phyloP scores from a whole-genome alignment of 2,888 invertebrate genomes.

The Scaptomyza tumidula region DNA sequence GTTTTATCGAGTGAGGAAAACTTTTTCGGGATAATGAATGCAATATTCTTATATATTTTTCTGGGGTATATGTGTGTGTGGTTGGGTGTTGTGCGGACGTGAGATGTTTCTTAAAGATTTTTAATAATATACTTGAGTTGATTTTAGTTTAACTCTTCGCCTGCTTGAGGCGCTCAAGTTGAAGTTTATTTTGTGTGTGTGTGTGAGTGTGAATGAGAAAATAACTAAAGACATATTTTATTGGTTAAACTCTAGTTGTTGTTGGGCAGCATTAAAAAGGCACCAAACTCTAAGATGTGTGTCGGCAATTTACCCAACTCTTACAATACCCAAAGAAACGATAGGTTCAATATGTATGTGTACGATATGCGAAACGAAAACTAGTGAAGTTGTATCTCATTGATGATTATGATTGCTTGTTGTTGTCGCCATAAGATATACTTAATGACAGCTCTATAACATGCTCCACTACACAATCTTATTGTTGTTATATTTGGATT shows the following conservation, averaged over 20 bases:
- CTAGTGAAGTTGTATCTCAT: constrained; percentile 30
- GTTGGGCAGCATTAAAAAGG: constrained; percentile 32
- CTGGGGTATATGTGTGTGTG: not conserved
- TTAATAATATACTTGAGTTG: constrained; percentile 9
- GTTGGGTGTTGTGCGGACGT: not conserved
- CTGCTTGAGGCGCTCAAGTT: constrained; percentile 24
- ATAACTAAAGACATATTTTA: constrained; percentile 12
- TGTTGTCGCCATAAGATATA: constrained; percentile 45
- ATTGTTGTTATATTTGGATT: constrained; percentile 29
- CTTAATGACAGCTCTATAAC: constrained; percentile 58
- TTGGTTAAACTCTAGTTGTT: constrained; percentile 25
- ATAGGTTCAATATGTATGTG: constrained; percentile 5
- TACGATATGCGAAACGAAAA: constrained; percentile 31
- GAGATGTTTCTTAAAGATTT: constrained; percentile 7
- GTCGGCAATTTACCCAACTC: constrained; percentile 36
- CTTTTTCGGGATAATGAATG: not conserved
- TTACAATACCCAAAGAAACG: constrained; percentile 40
- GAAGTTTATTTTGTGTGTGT: constrained; percentile 4
- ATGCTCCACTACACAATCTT: constrained; percentile 69
- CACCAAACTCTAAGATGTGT: constrained; percentile 37
- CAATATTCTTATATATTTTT: constrained; percentile 5
- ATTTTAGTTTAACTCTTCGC: constrained; percentile 2
- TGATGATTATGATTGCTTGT: constrained; percentile 12
- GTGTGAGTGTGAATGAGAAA: constrained; percentile 14
- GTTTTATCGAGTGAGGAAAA: not conserved